These are phyloP conservation scores for Sisor rabdophorus DNA, from an alignment of 2,113 vertebrate species.

Conservation along the genomic window DNA sequence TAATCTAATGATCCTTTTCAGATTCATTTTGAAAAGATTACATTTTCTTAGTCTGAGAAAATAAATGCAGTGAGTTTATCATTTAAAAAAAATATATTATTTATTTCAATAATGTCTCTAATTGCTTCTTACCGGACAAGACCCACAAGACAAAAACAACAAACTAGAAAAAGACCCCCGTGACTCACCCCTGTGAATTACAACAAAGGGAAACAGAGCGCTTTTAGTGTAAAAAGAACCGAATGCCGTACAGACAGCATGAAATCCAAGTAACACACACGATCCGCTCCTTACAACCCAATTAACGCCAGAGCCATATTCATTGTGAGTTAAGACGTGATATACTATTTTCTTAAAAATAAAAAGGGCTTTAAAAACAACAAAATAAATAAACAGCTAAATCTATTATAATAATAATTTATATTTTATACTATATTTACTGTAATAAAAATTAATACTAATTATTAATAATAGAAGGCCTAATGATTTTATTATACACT, in stretches of 20 bases:
- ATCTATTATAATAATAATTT: too few species aligned
- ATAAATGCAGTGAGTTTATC: background rate
- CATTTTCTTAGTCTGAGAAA: background rate
- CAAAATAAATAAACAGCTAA: too few species aligned
- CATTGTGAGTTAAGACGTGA: background rate
- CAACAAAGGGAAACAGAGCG: constrained; percentile 41
- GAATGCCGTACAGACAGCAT: constrained; percentile 34
- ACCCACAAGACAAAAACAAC: constrained; percentile 79
- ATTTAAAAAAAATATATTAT: constrained; percentile 40
- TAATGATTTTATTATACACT: too few species aligned
- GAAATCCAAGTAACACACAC: constrained; percentile 9
- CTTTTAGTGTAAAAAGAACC: constrained; percentile 32
- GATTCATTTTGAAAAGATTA: background rate
- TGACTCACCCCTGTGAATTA: constrained; percentile 10
- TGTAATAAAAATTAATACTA: too few species aligned
- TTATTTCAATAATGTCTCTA: constrained; percentile 66
- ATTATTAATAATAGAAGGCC: too few species aligned
- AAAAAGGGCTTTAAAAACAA: background rate
- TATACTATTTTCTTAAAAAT: background rate
- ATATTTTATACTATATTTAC: too few species aligned
- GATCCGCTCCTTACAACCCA: constrained; percentile 26
- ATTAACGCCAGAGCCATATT: constrained; percentile 29
- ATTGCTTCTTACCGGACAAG: constrained; percentile 75
- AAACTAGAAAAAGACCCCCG: constrained; percentile 61
- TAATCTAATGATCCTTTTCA: background rate